phyloP scores from a whole-genome alignment of 2,888 invertebrate species.

The Polymixis flavicincta region DNA sequence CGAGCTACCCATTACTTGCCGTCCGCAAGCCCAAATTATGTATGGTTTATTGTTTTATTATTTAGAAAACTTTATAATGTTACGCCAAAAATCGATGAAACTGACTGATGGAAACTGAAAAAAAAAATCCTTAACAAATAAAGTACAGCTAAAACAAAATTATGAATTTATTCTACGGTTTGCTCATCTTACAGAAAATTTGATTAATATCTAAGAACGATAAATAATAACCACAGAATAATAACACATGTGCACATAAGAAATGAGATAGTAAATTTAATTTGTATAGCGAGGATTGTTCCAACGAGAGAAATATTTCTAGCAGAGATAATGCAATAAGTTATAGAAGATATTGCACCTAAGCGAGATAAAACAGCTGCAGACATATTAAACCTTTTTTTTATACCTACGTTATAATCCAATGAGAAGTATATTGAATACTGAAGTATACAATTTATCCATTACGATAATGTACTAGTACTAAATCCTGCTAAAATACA shows the following conservation, averaged over 20 bases:
- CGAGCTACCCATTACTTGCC: no score
- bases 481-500: no score
- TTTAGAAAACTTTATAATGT: background rate
- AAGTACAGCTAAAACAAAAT: no score
- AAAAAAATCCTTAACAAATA: no score
- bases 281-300: conserved; percentile 35
- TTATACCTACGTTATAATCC: no score
- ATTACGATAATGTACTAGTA: no score
- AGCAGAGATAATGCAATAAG: conserved; percentile 39
- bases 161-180: background rate
- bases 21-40: no score
- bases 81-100: background rate
- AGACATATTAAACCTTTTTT: background rate
- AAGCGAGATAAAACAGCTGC: conserved; percentile 1
- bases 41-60: background rate
- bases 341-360: conserved; percentile 9
- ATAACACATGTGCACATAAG: conserved; percentile 37
- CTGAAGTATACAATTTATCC: background rate
- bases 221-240: background rate
- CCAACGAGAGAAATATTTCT: conserved; percentile 46
- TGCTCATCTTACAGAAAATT: background rate
- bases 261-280: conserved; percentile 54
- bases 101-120: background rate
- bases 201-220: background rate
- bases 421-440: background rate